Evolutionary conservation across 2,797 vertebrate species (phyloP).

Genomic region (Rhabdophis nuchalis): DNA sequence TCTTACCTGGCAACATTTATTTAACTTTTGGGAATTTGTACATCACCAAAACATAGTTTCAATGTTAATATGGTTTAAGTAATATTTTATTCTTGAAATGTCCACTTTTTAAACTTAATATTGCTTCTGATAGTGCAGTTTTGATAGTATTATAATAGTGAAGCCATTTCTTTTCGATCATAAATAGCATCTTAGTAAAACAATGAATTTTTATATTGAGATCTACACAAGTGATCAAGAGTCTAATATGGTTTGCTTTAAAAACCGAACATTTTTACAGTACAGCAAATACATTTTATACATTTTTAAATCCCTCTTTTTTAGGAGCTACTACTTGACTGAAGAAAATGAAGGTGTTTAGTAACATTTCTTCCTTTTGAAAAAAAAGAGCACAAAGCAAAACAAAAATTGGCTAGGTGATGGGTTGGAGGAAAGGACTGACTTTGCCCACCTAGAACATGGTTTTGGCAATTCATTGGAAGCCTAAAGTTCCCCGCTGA

Average conservation of each 20-base stretch:
- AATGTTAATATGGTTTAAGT: slow-evolving; percentile 57
- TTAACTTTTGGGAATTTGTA: slow-evolving; percentile 55
- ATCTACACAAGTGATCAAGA: slow-evolving; percentile 55
- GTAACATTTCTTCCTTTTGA: slow-evolving; percentile 36
- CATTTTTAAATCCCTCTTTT: slow-evolving; percentile 53
- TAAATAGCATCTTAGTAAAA: slow-evolving; percentile 60
- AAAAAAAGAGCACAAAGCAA: slow-evolving; percentile 21
- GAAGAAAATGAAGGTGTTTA: slow-evolving; percentile 48
- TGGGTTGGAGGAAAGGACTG: slow-evolving; percentile 25
- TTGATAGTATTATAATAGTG: slow-evolving; percentile 61
- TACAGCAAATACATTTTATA: slow-evolving; percentile 59
- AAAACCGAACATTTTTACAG: slow-evolving; percentile 60
- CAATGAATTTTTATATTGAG: slow-evolving; percentile 54
- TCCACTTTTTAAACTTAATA: slow-evolving; percentile 46
- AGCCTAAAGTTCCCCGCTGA: slow-evolving; percentile 43
- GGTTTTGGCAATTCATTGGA: slow-evolving; percentile 45
- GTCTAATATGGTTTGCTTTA: slow-evolving; percentile 59
- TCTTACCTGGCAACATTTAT: slow-evolving; percentile 63
- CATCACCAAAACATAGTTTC: slow-evolving; percentile 62
- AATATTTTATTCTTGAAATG: slow-evolving; percentile 13
- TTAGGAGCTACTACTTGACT: slow-evolving; percentile 45
- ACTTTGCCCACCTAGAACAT: slow-evolving; percentile 36
- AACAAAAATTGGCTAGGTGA: slow-evolving; percentile 1
- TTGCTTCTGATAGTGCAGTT: slow-evolving; percentile 51
- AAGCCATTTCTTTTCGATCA: slow-evolving; percentile 55